Percentiles rank a stretch among this genome's conserved stretches.
Evolutionary conservation across 2,113 vertebrate species (phyloP).

Genomic region (Etheostoma cragini): DNA sequence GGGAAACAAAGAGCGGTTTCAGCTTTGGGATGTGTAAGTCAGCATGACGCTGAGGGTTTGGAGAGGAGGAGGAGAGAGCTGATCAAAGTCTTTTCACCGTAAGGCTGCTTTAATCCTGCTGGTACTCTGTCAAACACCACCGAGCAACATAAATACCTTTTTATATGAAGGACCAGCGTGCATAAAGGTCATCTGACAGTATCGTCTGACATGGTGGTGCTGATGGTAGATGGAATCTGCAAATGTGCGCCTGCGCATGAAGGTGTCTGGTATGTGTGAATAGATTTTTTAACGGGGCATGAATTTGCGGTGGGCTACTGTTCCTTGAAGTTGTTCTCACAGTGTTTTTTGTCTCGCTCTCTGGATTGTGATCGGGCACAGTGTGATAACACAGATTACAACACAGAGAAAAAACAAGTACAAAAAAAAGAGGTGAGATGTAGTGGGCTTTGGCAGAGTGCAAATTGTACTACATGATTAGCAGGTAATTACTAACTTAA

Average conservation of each 20-base stretch:
- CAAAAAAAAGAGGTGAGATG: conserved; percentile 45
- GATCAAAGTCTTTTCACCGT: conserved; percentile 82
- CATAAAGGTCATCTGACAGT: conserved; percentile 73
- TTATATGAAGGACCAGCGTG: conserved; percentile 58
- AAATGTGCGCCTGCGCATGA: conserved; percentile 24
- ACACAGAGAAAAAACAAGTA: conserved; percentile 74
- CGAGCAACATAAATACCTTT: conserved; percentile 72
- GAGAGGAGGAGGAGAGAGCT: conserved; percentile 62
- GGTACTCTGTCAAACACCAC: conserved; percentile 74
- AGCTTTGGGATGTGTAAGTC: conserved; percentile 44
- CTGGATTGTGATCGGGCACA: conserved; percentile 63
- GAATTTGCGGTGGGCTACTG: conserved; percentile 29
- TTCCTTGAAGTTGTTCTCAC: conserved; percentile 12
- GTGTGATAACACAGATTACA: conserved; percentile 79
- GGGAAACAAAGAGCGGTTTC: conserved; percentile 45
- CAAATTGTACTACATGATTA: conserved; percentile 20
- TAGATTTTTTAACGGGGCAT: conserved; percentile 59
- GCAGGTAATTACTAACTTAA: conserved; percentile 17
- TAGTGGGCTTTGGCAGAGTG: conserved; percentile 63
- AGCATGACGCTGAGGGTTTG: conserved; percentile 57
- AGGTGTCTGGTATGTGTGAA: conserved; percentile 48
- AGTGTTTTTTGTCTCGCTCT: neutral
- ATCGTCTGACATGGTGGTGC: conserved; percentile 47
- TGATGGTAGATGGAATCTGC: conserved; percentile 58
- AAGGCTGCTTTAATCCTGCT: conserved; percentile 77